Percentiles rank a stretch among this genome's conserved stretches.
phyloP scores from a whole-genome alignment of 2,113 vertebrate genomes.

The Anseranas semipalmata region DNA sequence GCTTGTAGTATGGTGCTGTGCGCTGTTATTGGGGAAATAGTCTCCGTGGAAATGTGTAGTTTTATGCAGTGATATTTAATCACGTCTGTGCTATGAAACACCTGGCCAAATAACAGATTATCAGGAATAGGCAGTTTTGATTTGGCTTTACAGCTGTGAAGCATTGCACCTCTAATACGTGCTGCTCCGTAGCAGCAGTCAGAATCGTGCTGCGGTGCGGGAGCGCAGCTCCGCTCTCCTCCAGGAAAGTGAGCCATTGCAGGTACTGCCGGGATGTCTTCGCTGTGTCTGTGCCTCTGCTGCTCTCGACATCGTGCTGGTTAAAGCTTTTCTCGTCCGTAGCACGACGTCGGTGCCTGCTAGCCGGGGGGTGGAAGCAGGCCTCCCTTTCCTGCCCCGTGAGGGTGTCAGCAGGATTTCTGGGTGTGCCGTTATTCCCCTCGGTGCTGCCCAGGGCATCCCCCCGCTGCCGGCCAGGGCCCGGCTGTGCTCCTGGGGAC shows the following conservation, averaged over 20 bases:
- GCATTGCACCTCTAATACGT: accelerated
- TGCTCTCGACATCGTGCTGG: neutral
- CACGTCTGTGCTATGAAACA: accelerated
- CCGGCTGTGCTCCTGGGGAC: neutral
- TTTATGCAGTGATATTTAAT: neutral
- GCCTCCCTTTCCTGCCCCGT: neutral
- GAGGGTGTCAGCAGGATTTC: neutral
- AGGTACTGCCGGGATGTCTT: neutral
- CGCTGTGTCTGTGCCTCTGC: neutral
- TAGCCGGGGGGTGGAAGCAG: neutral
- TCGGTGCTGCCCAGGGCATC: neutral
- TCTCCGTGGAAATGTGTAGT: neutral
- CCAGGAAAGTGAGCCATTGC: no score
- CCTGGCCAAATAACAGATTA: neutral
- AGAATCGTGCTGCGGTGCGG: neutral
- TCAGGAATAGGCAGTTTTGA: neutral
- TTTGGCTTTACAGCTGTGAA: neutral
- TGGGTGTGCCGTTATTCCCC: accelerated
- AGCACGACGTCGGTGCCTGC: neutral
- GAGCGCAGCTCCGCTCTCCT: neutral
- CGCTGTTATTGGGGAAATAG: neutral
- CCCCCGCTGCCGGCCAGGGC: accelerated
- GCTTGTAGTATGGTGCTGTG: neutral
- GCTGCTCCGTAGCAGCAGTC: neutral
- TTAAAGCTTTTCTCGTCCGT: neutral